Base-by-base conservation (phyloP, 2,888 invertebrate species). In the Pterobdella sp. region DNA sequence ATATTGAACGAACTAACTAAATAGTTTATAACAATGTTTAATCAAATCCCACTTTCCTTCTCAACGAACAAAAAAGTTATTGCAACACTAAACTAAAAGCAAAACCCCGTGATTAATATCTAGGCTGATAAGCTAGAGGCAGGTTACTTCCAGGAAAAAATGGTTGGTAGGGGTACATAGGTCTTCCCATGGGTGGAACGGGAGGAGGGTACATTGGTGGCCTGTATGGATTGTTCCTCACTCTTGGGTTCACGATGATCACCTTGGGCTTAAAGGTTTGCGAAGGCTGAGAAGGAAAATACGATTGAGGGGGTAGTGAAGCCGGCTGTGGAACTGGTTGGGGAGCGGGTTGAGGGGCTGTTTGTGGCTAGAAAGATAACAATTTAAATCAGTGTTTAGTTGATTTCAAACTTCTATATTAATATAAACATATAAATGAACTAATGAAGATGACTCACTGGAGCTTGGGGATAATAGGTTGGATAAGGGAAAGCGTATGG, bases 221-320 rank as follows among this genome's bases (percentile, higher is more conserved):
- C 10, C 49, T 22, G 22, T 42, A 42, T 14, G 49, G 49, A 22
- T 42, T 42, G 10, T 22, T 42, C 3, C 60, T 7, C n/a, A 22
- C n/a, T 56, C n/a, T 56, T 18, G 60, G 60, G 60, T 56, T 56
- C n/a, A 56, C 26, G 60, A 56, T n/a, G 60, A 56, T 56, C 60
- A 56, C 60, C 26, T n/a, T 56, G n/a, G 60, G 60, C 10, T 4
- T 7, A 3, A 3, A 26, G 4, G 18, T 22, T 42, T 42, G 49
- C 49, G 7, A 22, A 14, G 7, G 49, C 22, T 42, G 49, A 14
- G 22, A 14, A 42, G 49, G 49, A 14, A 14, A 22, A 14, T 42
- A 22, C 22, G 7, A 22, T 42, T 42, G 49, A 22, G 22, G 7
- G 49, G 49, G 49, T 42, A 14, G 49, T 42, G 7, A 22, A 7